Conservation (phyloP, 2,113 vertebrate species). For the Myrmecophaga tridactyla region DNA sequence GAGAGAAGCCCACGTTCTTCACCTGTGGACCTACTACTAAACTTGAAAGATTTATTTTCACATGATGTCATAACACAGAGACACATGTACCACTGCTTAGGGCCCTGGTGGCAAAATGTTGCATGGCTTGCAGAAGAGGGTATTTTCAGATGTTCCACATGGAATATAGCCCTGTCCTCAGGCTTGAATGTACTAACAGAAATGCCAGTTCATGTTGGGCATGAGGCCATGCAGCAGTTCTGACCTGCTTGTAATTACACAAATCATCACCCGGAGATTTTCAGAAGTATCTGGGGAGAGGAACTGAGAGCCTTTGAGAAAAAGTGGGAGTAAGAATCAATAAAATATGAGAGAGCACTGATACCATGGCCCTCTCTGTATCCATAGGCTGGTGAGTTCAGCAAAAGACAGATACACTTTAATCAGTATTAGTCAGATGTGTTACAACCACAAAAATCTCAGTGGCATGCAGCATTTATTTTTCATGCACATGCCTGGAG, state of each 20-base stretch:
- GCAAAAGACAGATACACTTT: not conserved
- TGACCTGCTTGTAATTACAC: not conserved
- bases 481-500: not conserved
- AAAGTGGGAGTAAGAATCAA: not conserved
- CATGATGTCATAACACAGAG: not conserved
- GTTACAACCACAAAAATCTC: not conserved
- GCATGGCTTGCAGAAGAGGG: rapidly evolving
- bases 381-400: not conserved
- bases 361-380: not conserved
- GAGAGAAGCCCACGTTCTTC: not conserved
- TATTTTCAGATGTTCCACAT: not conserved
- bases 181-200: too few relatives aligned
- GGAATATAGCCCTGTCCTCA: not conserved
- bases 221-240: not conserved
- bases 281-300: not conserved
- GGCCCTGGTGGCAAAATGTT: not conserved
- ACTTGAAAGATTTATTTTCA: too few relatives aligned
- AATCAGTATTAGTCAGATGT: not conserved
- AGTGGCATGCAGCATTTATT: not conserved
- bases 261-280: not conserved
- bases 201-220: rapidly evolving
- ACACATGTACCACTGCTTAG: not conserved
- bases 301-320: not conserved
- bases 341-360: not conserved
- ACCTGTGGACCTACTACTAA: rapidly evolving